phyloP scores from a whole-genome alignment of 2,113 vertebrate genomes.

The Plectropomus leopardus region DNA sequence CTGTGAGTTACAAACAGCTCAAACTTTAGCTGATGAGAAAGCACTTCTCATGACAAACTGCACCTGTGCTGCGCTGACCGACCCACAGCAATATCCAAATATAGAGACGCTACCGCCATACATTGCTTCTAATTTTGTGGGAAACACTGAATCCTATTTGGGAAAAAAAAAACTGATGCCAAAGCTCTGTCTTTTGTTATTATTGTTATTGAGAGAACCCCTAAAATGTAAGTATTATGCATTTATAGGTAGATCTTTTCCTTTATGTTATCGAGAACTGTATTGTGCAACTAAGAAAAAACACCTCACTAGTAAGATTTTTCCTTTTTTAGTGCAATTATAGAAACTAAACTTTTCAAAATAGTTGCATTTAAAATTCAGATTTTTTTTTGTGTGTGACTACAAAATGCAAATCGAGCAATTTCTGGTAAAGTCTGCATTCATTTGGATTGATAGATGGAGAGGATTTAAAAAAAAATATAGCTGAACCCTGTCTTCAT shows the following conservation, averaged over 20 bases:
- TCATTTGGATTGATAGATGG: constrained; percentile 21
- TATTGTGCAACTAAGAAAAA: constrained; percentile 6
- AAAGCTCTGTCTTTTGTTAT: too few species aligned
- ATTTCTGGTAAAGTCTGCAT: constrained; percentile 19
- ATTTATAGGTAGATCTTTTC: background rate
- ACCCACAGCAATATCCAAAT: too few species aligned
- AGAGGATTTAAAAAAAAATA: background rate
- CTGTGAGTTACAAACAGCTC: too few species aligned
- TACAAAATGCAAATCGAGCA: constrained; percentile 29
- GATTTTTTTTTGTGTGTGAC: background rate
- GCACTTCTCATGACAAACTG: too few species aligned
- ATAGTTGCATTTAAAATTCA: background rate
- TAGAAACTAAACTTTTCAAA: constrained; percentile 9
- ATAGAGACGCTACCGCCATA: too few species aligned
- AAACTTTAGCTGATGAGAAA: too few species aligned
- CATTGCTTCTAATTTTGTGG: too few species aligned
- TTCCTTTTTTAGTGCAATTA: background rate
- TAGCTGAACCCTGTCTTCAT: constrained; percentile 15
- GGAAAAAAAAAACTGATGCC: too few species aligned
- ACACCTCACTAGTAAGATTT: background rate
- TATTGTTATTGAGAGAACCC: too few species aligned
- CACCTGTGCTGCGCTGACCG: too few species aligned
- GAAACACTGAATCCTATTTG: too few species aligned
- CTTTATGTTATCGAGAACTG: constrained; percentile 7
- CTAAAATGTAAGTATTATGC: too few species aligned